A percentile compares a stretch with the other conserved stretches of the same genome.
phyloP scores from a whole-genome alignment of 2,797 vertebrate genomes.

The Sternarchorhynchus goeldii region DNA sequence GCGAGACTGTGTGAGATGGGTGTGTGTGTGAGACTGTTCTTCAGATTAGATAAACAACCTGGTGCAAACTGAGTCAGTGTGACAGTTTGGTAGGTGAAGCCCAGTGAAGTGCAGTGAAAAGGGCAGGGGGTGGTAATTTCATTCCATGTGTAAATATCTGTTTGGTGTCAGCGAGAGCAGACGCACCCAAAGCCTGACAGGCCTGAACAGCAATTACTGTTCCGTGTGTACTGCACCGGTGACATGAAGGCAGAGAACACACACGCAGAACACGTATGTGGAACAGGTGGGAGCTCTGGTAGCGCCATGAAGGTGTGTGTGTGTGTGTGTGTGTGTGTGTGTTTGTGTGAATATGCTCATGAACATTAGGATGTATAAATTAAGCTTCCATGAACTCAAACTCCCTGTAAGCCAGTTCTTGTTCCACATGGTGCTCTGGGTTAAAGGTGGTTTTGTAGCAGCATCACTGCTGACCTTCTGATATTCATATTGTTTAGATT shows the following conservation, averaged over 20 bases:
- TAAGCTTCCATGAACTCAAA: no score
- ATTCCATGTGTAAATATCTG: slow-evolving; percentile 64
- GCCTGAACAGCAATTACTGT: slow-evolving; percentile 66
- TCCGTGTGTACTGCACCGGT: slow-evolving; percentile 56
- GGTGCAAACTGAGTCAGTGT: slow-evolving; percentile 51
- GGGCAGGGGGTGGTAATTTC: slow-evolving; percentile 53
- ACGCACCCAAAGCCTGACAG: slow-evolving; percentile 58
- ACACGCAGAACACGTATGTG: not conserved
- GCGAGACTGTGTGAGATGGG: not conserved
- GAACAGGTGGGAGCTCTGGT: not conserved
- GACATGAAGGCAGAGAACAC: slow-evolving; percentile 36
- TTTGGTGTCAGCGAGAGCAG: slow-evolving; percentile 57
- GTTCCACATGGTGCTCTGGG: no score
- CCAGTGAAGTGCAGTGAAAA: slow-evolving; percentile 45
- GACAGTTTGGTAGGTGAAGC: slow-evolving; percentile 56
- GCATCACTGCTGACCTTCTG: no score
- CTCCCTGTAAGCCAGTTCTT: no score
- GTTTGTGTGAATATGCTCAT: no score
- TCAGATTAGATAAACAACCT: slow-evolving; percentile 56
- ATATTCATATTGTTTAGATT: no score
- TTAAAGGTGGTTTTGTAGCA: no score
- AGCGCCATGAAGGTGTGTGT: no score
- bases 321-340: no score
- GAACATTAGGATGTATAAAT: no score
- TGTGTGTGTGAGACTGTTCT: slow-evolving; percentile 22